phyloP scores from a whole-genome alignment of 2,888 invertebrate genomes.

The Metallyticus violacea region DNA sequence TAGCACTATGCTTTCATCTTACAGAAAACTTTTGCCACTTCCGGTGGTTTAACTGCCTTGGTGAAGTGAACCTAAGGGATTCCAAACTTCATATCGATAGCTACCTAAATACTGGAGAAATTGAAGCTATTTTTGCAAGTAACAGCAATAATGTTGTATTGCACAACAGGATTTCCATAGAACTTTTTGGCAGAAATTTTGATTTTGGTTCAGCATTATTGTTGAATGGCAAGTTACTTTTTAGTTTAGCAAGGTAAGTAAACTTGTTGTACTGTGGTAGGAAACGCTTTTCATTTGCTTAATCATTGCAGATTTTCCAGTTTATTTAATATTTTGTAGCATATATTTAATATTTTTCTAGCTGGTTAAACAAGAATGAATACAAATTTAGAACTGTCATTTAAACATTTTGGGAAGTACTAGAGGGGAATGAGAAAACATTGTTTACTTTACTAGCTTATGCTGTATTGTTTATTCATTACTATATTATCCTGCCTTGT shows the following conservation, averaged over 20 bases:
- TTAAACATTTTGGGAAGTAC: no score
- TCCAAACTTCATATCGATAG: background rate
- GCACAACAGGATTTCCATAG: background rate
- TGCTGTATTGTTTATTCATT: no score
- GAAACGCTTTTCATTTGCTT: background rate
- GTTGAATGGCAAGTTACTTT: background rate
- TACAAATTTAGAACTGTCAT: no score
- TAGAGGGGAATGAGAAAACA: no score
- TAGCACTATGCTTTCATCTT: background rate
- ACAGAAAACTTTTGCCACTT: background rate
- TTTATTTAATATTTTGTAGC: no score
- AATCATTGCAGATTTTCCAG: no score
- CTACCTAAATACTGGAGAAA: background rate
- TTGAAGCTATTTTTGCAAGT: background rate
- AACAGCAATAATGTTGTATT: background rate
- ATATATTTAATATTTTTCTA: no score
- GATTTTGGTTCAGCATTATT: constrained; percentile 5
- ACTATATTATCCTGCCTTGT: no score
- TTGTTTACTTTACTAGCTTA: no score
- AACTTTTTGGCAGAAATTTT: constrained; percentile 10
- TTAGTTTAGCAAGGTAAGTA: constrained; percentile 9
- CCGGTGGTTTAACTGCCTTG: background rate
- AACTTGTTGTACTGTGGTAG: background rate
- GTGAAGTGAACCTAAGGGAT: background rate
- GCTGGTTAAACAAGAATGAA: no score